Percentiles rank a stretch among this genome's conserved stretches.
Evolutionary conservation across 2,113 vertebrate species (phyloP).

Genomic region (Sylvilagus bachmani): DNA sequence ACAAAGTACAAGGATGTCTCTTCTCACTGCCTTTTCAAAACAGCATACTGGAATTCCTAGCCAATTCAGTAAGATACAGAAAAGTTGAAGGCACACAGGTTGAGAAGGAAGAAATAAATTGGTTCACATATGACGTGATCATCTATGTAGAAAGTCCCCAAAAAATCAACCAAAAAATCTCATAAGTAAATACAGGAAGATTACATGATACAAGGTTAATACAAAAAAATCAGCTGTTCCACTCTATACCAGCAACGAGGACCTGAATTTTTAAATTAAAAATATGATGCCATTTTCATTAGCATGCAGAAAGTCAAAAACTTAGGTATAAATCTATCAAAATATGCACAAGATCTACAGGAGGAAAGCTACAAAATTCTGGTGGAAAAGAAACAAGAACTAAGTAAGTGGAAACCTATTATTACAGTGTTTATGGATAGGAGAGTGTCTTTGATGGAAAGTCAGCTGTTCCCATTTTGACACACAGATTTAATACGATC

Average conservation of each 20-base stretch:
- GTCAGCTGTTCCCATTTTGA: not conserved
- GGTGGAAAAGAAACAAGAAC: not conserved
- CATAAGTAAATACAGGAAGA: not conserved
- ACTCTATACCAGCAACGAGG: not conserved
- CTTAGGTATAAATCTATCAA: not conserved
- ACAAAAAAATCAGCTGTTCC: not conserved
- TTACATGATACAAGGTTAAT: not conserved
- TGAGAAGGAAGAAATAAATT: not conserved
- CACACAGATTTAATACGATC: not conserved
- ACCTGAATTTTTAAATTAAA: not conserved
- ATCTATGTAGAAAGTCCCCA: not conserved
- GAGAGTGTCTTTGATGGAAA: not conserved
- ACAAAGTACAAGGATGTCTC: not conserved
- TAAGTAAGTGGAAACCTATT: not conserved
- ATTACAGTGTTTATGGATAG: not conserved
- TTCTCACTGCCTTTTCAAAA: not conserved
- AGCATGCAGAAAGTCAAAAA: not conserved
- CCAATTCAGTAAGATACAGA: not conserved
- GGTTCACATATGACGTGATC: not conserved
- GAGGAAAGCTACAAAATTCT: not conserved
- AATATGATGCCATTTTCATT: not conserved
- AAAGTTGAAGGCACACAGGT: not conserved
- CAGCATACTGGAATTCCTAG: not conserved
- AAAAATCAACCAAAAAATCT: not conserved
- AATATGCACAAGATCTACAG: not conserved